Base-by-base conservation (phyloP, 2,113 vertebrate species). In the Alouatta palliata region DNA sequence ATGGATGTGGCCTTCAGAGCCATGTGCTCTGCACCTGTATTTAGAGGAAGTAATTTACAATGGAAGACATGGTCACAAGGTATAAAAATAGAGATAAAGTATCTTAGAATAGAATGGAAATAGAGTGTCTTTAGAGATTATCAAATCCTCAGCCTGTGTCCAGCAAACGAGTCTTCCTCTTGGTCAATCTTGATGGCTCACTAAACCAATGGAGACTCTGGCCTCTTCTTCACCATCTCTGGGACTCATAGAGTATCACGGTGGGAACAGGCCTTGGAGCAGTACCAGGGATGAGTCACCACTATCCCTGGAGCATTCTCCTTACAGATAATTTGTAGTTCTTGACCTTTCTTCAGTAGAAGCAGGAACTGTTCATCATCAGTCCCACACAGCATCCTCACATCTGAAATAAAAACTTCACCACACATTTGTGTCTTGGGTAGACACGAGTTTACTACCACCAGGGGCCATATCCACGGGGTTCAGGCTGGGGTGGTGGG, bases 181-280 rank as follows among this genome's bases (percentile, higher is more conserved):
- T 17, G n/a, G 23, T 52, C 52, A 19, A 2, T 37, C 0, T 2
- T 12, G 30, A 43, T 19, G 5, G 23, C 13, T 16, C 70, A 3
- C 27, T 5, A 11, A 75, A 21, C 21, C 66, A 9, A 0, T 0
- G 35, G 73, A 32, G 2, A 7, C 6, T n/a, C 11, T 1, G 47
- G 37, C 47, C 23, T 23, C n/a, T 8, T 25, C 61, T 16, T 30
- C 11, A 30, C 19, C 25, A 1, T 35, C 82, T 47, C 47, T 6
- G 66, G 10, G 75, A 73, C 20, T 37, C 10, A 20, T 4, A 25
- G 20, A 19, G 1, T 2, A 43, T 20, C 2, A 8, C 1, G 1
- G 2, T 8, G 13, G 23, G 27, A 27, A 8, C 37, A 17, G 21
- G 68, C 68, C 68, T 75, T 17, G 5, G 45, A 25, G 8, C 58